These are phyloP conservation scores for Cerastoderma edule DNA, from an alignment of 2,888 invertebrate genomes.

Conservation along the genomic window DNA sequence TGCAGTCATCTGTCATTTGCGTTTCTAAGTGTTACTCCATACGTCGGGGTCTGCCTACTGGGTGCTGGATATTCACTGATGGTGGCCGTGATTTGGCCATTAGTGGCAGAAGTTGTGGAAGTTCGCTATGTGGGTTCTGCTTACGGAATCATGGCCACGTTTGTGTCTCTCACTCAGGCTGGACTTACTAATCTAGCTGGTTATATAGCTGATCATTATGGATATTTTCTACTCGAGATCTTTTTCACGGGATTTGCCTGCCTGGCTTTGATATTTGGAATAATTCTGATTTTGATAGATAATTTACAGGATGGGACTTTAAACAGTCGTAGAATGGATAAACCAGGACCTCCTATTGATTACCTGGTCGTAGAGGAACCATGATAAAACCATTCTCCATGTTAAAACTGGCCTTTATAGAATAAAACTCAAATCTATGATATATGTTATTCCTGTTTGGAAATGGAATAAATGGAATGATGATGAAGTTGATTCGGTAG, in stretches of 20 bases:
- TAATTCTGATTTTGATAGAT: not conserved
- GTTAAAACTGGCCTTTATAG: too few species aligned
- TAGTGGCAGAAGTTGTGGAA: constrained; percentile 8
- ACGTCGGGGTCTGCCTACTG: constrained; percentile 1
- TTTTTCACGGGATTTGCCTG: not conserved
- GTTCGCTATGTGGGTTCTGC: constrained; percentile 8
- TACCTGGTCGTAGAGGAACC: too few species aligned
- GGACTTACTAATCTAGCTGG: not conserved
- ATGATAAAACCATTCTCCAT: too few species aligned
- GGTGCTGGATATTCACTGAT: not conserved
- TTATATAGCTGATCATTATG: constrained; percentile 7
- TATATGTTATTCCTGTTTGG: too few species aligned
- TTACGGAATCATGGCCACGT: constrained; percentile 6
- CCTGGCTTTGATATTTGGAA: not conserved
- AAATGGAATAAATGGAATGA: too few species aligned
- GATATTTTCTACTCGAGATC: constrained; percentile 5
- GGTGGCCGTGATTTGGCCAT: not conserved
- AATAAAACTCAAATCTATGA: too few species aligned
- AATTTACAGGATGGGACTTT: constrained; percentile 2
- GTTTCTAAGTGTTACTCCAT: not conserved
- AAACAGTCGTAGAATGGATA: constrained; percentile 1
- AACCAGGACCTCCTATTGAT: too few species aligned
- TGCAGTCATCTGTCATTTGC: not conserved
- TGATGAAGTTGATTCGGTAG: too few species aligned
- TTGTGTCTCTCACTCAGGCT: not conserved